phyloP scores from a whole-genome alignment of 2,888 invertebrate species.

The Nomada ferruginata region DNA sequence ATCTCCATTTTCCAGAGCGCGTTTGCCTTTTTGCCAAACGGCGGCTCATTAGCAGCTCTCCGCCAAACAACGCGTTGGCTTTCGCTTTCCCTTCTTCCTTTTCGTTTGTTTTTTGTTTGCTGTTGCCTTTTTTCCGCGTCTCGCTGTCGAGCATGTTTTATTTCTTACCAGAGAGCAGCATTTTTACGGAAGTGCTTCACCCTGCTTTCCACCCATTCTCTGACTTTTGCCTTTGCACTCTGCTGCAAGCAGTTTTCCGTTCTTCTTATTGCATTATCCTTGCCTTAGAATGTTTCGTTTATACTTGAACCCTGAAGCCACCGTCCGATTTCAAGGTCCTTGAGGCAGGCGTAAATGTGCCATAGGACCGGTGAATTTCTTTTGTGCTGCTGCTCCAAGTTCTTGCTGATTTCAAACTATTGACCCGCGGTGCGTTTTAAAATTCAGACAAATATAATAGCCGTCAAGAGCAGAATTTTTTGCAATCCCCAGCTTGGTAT shows the following conservation, averaged over 20 bases:
- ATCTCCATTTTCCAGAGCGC: constrained; percentile 67
- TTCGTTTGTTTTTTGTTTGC: constrained; percentile 22
- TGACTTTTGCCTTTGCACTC: constrained; percentile 30
- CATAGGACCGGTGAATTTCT: background rate
- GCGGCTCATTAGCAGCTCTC: constrained; percentile 79
- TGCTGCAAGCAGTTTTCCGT: constrained; percentile 2
- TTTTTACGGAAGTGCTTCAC: constrained; percentile 80
- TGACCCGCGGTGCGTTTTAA: too few relatives aligned
- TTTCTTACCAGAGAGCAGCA: constrained; percentile 78
- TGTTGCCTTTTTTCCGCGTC: constrained; percentile 30
- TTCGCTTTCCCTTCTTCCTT: constrained; percentile 32
- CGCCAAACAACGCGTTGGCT: constrained; percentile 70
- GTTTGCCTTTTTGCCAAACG: constrained; percentile 61
- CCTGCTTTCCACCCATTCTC: constrained; percentile 58
- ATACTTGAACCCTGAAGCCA: background rate
- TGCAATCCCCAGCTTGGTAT: too few relatives aligned
- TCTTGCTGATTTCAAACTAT: too few relatives aligned
- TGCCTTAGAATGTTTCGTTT: constrained; percentile 3
- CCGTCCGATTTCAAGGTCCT: constrained; percentile 4
- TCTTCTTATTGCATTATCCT: background rate
- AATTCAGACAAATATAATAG: too few relatives aligned
- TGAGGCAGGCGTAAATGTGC: background rate
- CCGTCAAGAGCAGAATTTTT: too few relatives aligned
- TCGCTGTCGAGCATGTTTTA: constrained; percentile 75
- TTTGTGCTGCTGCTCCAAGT: background rate